Conservation (phyloP, 1,140 invertebrate genomes). For the Papilio machaon region DNA sequence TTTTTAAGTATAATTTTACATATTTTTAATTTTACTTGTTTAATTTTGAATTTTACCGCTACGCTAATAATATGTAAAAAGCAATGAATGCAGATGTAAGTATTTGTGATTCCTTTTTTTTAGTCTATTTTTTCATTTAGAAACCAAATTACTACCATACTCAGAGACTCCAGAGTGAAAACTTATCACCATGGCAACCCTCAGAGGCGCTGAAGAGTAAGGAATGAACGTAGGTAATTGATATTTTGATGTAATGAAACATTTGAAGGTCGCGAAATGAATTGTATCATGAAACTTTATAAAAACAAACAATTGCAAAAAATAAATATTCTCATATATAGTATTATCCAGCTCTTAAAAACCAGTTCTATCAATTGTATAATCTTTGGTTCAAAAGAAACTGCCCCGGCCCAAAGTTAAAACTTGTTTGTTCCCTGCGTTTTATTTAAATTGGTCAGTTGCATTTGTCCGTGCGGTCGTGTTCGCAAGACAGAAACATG, state of each 20-base stretch:
- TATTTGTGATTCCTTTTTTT: no score
- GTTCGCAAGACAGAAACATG: constrained; percentile 42
- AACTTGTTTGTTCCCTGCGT: constrained; percentile 43
- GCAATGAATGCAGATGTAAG: no score
- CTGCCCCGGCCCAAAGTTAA: constrained; percentile 39
- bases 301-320: neutral
- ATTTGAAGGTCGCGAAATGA: neutral
- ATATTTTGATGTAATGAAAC: neutral
- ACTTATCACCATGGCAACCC: no score
- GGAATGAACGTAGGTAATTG: neutral
- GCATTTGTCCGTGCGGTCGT: constrained; percentile 24
- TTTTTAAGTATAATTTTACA: neutral
- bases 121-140: no score
- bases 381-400: constrained; percentile 8
- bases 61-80: no score
- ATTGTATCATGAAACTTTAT: neutral
- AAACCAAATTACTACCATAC: no score
- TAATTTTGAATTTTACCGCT: neutral
- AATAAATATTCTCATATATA: neutral
- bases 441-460: constrained; percentile 43
- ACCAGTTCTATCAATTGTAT: neutral
- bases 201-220: no score
- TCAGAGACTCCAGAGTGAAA: no score
- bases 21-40: neutral
- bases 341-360: neutral